phyloP scores from a whole-genome alignment of 2,113 vertebrate species.

The Centrocercus urophasianus region DNA sequence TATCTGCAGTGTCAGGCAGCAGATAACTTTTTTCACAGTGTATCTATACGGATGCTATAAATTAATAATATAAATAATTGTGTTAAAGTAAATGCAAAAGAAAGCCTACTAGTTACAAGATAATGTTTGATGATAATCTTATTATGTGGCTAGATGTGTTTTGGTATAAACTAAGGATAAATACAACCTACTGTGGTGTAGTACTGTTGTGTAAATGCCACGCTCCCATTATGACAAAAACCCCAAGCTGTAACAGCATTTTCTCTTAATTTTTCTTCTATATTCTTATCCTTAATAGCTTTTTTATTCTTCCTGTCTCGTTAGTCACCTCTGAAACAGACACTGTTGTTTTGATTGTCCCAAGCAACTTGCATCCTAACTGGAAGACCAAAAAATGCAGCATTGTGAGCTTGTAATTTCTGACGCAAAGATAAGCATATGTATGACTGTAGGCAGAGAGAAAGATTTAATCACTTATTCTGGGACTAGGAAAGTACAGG shows the following conservation, averaged over 20 bases:
- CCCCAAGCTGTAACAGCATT: background rate
- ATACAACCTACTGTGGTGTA: background rate
- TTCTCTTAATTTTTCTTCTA: background rate
- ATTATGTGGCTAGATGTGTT: background rate
- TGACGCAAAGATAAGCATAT: background rate
- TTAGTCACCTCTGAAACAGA: background rate
- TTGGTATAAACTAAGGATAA: background rate
- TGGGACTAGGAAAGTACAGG: background rate
- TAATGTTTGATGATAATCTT: background rate
- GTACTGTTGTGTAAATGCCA: background rate
- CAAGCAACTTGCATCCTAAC: background rate
- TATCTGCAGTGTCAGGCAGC: fast-evolving
- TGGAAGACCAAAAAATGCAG: background rate
- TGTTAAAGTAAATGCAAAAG: background rate
- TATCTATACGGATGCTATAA: background rate
- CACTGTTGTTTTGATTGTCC: background rate
- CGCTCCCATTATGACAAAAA: background rate
- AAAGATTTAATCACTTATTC: background rate
- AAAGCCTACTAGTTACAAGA: background rate
- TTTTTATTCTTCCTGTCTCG: background rate
- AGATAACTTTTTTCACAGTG: background rate
- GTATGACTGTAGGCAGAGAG: background rate
- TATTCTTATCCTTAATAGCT: background rate
- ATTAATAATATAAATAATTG: background rate
- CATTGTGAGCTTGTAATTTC: background rate